These are phyloP conservation scores for Pachliopta kotzebuea DNA, from an alignment of 2,888 invertebrate species.

Conservation along the genomic window DNA sequence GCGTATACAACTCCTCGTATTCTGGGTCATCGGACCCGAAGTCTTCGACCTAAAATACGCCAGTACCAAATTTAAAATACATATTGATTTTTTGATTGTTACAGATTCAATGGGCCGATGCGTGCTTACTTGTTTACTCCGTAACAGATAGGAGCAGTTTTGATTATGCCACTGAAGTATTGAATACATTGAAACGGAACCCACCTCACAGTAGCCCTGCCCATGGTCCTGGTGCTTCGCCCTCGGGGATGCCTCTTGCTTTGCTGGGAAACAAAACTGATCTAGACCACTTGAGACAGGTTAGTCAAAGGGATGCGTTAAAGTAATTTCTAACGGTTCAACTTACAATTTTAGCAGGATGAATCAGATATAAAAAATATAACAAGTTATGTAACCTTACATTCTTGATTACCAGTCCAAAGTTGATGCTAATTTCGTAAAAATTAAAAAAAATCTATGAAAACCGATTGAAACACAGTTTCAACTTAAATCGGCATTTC, in stretches of 20 bases:
- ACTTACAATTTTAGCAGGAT: background rate
- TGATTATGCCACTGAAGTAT: constrained; percentile 83
- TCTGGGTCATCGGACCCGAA: too few relatives aligned
- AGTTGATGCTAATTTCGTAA: too few relatives aligned
- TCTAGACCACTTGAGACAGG: constrained; percentile 88
- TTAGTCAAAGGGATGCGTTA: constrained; percentile 53
- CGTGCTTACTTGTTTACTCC: constrained; percentile 88
- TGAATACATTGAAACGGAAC: constrained; percentile 81
- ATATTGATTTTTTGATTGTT: constrained; percentile 40
- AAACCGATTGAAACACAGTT: too few relatives aligned
- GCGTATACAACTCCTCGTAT: too few relatives aligned
- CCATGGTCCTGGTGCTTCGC: constrained; percentile 78
- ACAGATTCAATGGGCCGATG: constrained; percentile 88
- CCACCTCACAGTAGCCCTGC: constrained; percentile 78
- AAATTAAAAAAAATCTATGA: too few relatives aligned
- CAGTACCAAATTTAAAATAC: too few relatives aligned
- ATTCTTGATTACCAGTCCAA: too few relatives aligned
- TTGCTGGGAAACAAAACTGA: constrained; percentile 90
- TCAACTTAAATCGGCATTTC: too few relatives aligned
- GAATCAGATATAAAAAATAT: background rate
- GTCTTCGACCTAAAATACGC: background rate
- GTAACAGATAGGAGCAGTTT: constrained; percentile 87
- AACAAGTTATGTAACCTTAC: too few relatives aligned
- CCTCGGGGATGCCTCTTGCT: constrained; percentile 79
- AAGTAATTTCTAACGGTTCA: background rate